These are phyloP conservation scores for Dinomys branickii DNA, from an alignment of 2,113 vertebrate species.

Conservation along the genomic window DNA sequence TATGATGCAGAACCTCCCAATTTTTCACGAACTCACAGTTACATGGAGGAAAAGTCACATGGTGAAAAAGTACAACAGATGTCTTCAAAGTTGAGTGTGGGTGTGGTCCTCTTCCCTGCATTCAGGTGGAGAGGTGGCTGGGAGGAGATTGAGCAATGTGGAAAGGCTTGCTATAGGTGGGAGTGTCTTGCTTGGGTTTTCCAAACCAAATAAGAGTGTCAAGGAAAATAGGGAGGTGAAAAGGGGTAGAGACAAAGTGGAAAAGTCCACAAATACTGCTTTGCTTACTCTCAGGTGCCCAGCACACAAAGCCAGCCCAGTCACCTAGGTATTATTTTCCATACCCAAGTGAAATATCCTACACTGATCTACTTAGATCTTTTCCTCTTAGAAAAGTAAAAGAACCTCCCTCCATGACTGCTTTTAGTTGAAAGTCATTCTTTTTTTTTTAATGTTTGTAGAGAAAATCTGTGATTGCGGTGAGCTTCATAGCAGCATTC, in stretches of 20 bases:
- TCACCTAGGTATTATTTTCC: conserved; percentile 5
- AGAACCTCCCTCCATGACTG: not conserved
- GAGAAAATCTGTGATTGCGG: conserved; percentile 92
- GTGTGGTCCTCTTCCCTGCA: not conserved
- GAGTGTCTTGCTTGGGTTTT: not conserved
- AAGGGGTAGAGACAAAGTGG: not conserved
- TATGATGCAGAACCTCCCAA: not conserved
- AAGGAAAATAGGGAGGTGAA: not conserved
- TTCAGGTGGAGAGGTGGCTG: not conserved
- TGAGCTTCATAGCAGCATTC: conserved; percentile 90
- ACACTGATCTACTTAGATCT: not conserved
- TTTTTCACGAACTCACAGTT: not conserved
- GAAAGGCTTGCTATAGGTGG: not conserved
- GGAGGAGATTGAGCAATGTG: not conserved
- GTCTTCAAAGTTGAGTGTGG: not conserved
- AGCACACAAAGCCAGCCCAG: not conserved
- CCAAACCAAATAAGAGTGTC: not conserved
- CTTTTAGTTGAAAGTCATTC: conserved; percentile 30
- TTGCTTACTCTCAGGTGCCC: not conserved
- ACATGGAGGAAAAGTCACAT: not conserved
- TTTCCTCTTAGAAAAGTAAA: conserved; percentile 36
- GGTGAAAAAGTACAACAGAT: not conserved
- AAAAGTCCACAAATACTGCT: not conserved
- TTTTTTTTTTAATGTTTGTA: conserved; percentile 82
- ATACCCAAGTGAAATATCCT: conserved; percentile 14